Base-by-base conservation (phyloP, 1,140 invertebrate species). In the Agrilus planipennis region DNA sequence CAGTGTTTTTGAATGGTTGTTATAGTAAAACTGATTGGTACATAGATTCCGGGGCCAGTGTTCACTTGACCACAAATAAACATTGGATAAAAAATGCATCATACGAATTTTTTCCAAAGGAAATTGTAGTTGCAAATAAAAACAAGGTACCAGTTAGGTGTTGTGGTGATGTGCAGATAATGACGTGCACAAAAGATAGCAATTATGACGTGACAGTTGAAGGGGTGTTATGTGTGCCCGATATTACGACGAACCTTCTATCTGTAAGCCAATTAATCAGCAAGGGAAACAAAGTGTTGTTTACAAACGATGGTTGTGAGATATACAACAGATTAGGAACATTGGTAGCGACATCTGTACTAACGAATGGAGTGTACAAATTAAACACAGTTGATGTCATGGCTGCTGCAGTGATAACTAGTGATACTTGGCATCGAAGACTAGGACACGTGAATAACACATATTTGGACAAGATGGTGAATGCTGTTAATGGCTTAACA, bases 211-310 rank as follows among this genome's bases (percentile, higher is more conserved):
- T 25, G 11, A 36, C 29, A 15, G 25, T 46, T 29, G 32, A 48
- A 18, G 40, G 48, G 25, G 44, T 55, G 10, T 42, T 52, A 23
- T 54, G 41, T 34, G 45, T 57, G 39, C 55, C 53, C 0, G 36
- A 49, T 19, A 39, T 56, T 18, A 49, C 47, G 16, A 52, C 52
- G 30, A 55, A 54, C 30, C 43, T 54, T 7, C 35, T 54, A 20
- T 55, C 47, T 2, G 50, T 57, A 6, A 53, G 52, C 34, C 31
- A 48, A 27, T 30, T 57, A 4, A 52, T 51, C 12, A 31, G 42
- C 23, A 54, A 50, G 25, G 50, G 50, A 7, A 56, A 58, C 35
- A 45, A 39, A 10, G 46, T 54, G 15, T n/a, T 29, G 2, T 52
- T 51, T 30, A 45, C 37, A 0, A 32, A 45, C 1, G 25, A 41